Evolutionary conservation across 2,888 invertebrate species (phyloP), one percentile per base, ranked within the genome.

Genomic region (Nesidiocoris tenuis): DNA sequence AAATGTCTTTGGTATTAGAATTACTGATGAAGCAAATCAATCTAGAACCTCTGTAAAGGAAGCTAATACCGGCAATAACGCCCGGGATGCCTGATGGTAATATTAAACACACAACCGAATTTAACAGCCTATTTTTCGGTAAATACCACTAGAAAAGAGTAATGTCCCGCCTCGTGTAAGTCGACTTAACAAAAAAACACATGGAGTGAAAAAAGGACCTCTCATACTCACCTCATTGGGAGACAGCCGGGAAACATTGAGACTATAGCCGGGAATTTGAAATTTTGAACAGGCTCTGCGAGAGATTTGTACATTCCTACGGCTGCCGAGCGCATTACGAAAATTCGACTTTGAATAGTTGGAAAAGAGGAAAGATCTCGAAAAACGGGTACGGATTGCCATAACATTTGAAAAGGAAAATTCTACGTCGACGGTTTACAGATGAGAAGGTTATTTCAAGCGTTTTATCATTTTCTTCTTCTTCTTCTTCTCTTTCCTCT

Each of bases 161-260:
- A n/a, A n/a, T n/a, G n/a, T n/a, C n/a, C n/a, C n/a, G n/a, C n/a
- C n/a, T n/a, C n/a, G n/a, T n/a, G n/a, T n/a, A n/a, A n/a, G n/a
- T n/a, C n/a, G n/a, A n/a, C n/a, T n/a, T n/a, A n/a, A n/a, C n/a
- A n/a, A n/a, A n/a, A n/a, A n/a, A n/a, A n/a, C n/a, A n/a, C n/a
- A n/a, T n/a, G n/a, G n/a, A n/a, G n/a, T n/a, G n/a, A n/a, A n/a
- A n/a, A n/a, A n/a, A n/a, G n/a, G n/a, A n/a, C n/a, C n/a, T n/a
- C n/a, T n/a, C n/a, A n/a, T n/a, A n/a, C n/a, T n/a, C 81, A 85
- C 85, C 82, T 85, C 85, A 79, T 84, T 84, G 19, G 84, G 85
- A 18, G 85, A 84, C 57, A 85, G 83, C 64, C 83, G 80, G 19
- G 85, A 83, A 71, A 76, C 61, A 59, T 59, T 76, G 61, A 76